Base-by-base conservation (phyloP, 2,797 vertebrate species). In the Mormyrus hasselquistii region DNA sequence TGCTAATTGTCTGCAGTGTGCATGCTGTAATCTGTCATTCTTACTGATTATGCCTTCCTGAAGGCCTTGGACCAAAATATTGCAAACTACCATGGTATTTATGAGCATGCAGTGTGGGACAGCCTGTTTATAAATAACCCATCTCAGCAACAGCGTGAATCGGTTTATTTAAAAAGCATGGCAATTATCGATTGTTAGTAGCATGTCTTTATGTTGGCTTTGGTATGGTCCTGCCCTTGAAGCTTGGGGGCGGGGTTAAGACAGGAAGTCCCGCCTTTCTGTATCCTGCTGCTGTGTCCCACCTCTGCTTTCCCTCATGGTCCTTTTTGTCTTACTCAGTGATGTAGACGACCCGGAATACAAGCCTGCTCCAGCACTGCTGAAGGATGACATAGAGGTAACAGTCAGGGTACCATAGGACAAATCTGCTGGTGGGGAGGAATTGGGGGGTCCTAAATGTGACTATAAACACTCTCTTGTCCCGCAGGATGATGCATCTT, bases 351-450 rank as follows among this genome's bases (percentile, higher is more conserved):
- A 99, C 93, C 98, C 99, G 88, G 99, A 99, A 92, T 99, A 99
- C 93, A 99, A 99, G 92, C 99, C 99, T 90, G 97, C 98, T 90
- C 99, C 98, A 47, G 96, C 99, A n/a, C 90, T 99, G 92, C 94
- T 99, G 91, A 99, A 99, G 94, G 98, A 99, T 91, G 99, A 99
- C 89, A 97, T 98, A 94, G 98, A 99, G 97, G 98, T 99, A 96
- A 89, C 92, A 47, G 22, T 16, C 90, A 38, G 22, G 87, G 69
- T 0, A 65, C 50, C 8, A 1, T 82, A 10, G 90, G 8, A 9
- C n/a, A 14, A n/a, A 82, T 83, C 84, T n/a, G 22, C 55, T 22
- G 38, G 41, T 29, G n/a, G 44, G 44, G 25, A 29, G 59, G 59
- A 10, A 29, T 10, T 5, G 82, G 16, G 73, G 29, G 34, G 38